Evolutionary conservation across 2,888 invertebrate genomes (phyloP), one percentile per base, ranked within the genome.

Genomic region (Petrolisthes manimaculis): DNA sequence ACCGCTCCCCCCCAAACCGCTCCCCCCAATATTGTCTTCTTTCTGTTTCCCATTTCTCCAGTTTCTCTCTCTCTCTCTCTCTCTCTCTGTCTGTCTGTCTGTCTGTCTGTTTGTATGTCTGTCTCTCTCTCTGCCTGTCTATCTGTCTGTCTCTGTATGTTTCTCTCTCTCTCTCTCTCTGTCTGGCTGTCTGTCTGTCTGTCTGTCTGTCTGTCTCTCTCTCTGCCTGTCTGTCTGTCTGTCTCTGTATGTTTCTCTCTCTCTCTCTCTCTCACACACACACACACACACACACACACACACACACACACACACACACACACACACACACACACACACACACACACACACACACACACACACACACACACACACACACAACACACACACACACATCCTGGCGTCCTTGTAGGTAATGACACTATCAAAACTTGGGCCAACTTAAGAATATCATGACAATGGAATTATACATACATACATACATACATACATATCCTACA

Each of bases 261-360:
- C 74, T n/a, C 74, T n/a, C 74, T n/a, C 74, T n/a, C 74, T n/a
- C 74, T n/a, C 74, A 12, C 74, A 12, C 74, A 12, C 74, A 12
- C 79, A 54, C 79, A 79, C 79, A 79, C 79, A 79, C 80, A 81
- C 80, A 81, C 80, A 81, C 80, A 81, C 80, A 81, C 80, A 81
- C 80, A 81, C 80, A 81, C 80, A 81, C 80, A 81, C 80, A 81
- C 80, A 56, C 56, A 81, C 80, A 81, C 80, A 81, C 82, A 67
- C 82, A 67, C 82, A 67, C 82, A 82, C 82, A 67, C 82, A 67
- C 69, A 67, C 82, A 61, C 51, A 21, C 69, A 53, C 69, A 53
- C 80, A 61, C 80, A 81, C 80, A 81, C 80, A 81, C 80, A 81
- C 53, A 81, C 53, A 53, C 61, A 81, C 51, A 53, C 80, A 81